Conservation (phyloP, 2,797 vertebrate genomes). For the Chelidonichthys spinosus region DNA sequence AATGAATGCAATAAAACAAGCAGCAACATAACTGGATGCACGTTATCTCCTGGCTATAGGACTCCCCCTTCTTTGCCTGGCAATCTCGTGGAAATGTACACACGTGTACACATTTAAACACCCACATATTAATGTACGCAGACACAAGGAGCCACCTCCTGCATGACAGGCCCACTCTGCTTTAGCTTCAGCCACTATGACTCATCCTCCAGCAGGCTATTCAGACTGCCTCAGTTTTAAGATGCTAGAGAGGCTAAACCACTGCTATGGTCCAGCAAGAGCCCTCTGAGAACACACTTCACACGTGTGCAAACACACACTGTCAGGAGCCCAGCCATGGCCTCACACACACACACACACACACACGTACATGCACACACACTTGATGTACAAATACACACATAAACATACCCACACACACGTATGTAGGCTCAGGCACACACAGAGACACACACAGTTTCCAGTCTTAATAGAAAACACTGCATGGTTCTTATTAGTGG, state of each 20-base stretch:
- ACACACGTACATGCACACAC: slow-evolving; percentile 1
- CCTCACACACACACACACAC: slow-evolving; percentile 15
- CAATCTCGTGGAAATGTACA: slow-evolving; percentile 41
- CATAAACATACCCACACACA: slow-evolving; percentile 32
- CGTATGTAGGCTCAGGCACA: slow-evolving; percentile 7
- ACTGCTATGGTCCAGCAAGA: slow-evolving; percentile 70
- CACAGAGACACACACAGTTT: slow-evolving; percentile 52
- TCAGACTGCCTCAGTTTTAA: slow-evolving; percentile 73
- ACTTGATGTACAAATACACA: slow-evolving; percentile 35
- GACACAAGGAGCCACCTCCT: slow-evolving; percentile 68
- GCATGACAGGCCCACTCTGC: slow-evolving; percentile 62
- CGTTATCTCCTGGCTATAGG: slow-evolving; percentile 23
- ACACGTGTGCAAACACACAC: slow-evolving; percentile 50
- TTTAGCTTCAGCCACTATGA: slow-evolving; percentile 78
- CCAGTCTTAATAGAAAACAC: slow-evolving; percentile 57
- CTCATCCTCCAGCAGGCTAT: slow-evolving; percentile 76
- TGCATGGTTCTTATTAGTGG: slow-evolving; percentile 82
- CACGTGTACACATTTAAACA: slow-evolving; percentile 51
- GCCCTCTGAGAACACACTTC: slow-evolving; percentile 64
- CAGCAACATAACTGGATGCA: slow-evolving; percentile 4
- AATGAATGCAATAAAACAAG: slow-evolving; percentile 34
- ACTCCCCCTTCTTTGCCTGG: slow-evolving; percentile 35
- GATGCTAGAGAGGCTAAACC: slow-evolving; percentile 68
- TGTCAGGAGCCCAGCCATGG: slow-evolving; percentile 33
- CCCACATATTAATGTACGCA: slow-evolving; percentile 54